Evolutionary conservation across 2,888 invertebrate species (phyloP), one percentile per base, ranked within the genome.

Genomic region (Callyntrura sp.): DNA sequence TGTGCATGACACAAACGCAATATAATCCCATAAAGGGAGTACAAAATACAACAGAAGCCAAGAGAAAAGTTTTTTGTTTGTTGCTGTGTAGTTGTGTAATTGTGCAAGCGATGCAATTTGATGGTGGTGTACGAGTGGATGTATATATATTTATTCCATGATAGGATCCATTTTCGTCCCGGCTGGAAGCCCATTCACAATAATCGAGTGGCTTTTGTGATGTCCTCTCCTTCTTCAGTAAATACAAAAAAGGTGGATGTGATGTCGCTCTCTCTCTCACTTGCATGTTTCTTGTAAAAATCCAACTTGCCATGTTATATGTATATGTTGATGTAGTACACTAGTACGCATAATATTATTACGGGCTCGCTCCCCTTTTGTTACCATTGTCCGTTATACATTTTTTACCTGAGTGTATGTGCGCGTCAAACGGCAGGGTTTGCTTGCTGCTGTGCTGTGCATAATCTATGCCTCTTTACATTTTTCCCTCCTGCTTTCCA

Each of bases 131-230:
- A 12, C 23, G 20, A 23, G 60, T 17, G 20, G 60, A 9, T 60
- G 23, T 60, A n/a, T 17, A 23, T 60, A 23, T 51, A 17, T 57
- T 68, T 35, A 28, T 51, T 78, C 78, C 78, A 81, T 60, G 87
- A 85, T 90, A 81, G 90, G 85, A 85, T 90, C 90, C 90, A 90
- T 90, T 90, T 90, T 90, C 79, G 85, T 85, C 90, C 85, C 90
- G 28, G 90, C 81, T 90, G 90, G 90, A 90, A 81, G 68, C 90
- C 90, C 85, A 90, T 90, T 90, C 90, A 90, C 90, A 90, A 73
- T 86, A 86, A 90, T 90, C 81, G 90, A 90, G 90, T 90, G 90
- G 90, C 85, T 90, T 90, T 85, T 88, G 84, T 89, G 12, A 62
- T 86, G 86, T 79, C 65, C 57, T 68, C 48, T 43, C 14, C 65